A percentile compares a stretch with the other conserved stretches of the same genome.
Evolutionary conservation across 2,113 vertebrate genomes (phyloP).

Genomic region (Peromyscus leucopus): DNA sequence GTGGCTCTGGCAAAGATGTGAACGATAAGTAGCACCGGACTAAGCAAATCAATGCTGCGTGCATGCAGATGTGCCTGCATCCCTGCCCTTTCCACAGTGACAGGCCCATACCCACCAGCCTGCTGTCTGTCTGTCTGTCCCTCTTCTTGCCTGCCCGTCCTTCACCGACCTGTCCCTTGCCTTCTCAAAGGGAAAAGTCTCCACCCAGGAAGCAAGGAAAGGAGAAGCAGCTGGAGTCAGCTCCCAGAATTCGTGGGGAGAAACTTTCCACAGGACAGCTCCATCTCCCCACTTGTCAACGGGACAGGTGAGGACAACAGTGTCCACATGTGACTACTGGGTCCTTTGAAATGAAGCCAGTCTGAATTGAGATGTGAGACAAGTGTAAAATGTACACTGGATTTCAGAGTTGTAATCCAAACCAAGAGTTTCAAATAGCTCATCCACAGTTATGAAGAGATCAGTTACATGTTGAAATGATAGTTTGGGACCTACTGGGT

Average conservation of each 20-base stretch:
- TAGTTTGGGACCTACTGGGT: neutral
- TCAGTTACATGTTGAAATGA: constrained; percentile 4
- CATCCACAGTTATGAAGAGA: neutral
- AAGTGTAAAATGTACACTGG: neutral
- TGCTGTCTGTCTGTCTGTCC: neutral
- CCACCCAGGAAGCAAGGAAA: neutral
- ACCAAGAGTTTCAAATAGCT: neutral
- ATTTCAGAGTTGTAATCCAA: neutral
- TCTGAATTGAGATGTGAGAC: neutral
- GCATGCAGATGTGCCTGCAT: neutral
- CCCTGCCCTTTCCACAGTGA: neutral
- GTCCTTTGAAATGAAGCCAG: neutral
- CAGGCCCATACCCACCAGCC: neutral
- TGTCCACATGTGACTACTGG: neutral
- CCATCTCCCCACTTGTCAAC: neutral
- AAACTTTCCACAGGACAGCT: neutral
- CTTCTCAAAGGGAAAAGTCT: neutral
- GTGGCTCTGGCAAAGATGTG: neutral
- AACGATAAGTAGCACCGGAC: neutral
- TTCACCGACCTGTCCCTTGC: neutral
- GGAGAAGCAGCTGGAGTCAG: neutral
- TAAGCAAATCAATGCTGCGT: neutral
- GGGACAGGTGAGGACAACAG: neutral
- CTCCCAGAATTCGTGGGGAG: neutral
- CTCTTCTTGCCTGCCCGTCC: too few relatives aligned